These are phyloP conservation scores for Scartelaos histophorus DNA, from an alignment of 2,113 vertebrate species.

Conservation along the genomic window DNA sequence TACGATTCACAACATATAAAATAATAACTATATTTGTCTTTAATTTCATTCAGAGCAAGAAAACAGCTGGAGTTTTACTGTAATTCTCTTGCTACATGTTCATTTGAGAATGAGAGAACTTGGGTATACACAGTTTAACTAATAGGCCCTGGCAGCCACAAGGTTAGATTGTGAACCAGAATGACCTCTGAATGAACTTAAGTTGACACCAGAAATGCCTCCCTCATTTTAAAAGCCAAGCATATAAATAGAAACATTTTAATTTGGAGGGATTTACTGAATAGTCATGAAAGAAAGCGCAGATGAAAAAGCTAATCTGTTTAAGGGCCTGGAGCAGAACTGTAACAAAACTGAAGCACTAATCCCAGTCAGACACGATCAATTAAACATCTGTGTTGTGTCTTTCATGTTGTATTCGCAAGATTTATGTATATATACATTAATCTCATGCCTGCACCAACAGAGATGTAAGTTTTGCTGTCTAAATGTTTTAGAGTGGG, in stretches of 20 bases:
- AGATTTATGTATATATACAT: neutral
- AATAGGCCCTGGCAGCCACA: neutral
- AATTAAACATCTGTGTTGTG: constrained; percentile 28
- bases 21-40: no score
- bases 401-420: neutral
- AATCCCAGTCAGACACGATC: constrained; percentile 54
- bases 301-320: constrained; percentile 33
- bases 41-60: no score
- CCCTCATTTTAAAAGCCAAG: constrained; percentile 5
- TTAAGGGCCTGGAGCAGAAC: constrained; percentile 34
- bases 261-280: constrained; percentile 13
- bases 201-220: neutral
- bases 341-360: constrained; percentile 32
- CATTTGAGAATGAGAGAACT: no score
- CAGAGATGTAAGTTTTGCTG: neutral
- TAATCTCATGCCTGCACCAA: neutral
- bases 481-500: neutral
- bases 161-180: neutral
- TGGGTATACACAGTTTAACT: neutral
- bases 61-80: no score
- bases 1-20: no score
- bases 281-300: constrained; percentile 21
- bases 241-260: constrained; percentile 8
- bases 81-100: no score
- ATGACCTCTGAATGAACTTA: neutral